phyloP scores from a whole-genome alignment of 2,888 invertebrate genomes.

The Tipula confusa region DNA sequence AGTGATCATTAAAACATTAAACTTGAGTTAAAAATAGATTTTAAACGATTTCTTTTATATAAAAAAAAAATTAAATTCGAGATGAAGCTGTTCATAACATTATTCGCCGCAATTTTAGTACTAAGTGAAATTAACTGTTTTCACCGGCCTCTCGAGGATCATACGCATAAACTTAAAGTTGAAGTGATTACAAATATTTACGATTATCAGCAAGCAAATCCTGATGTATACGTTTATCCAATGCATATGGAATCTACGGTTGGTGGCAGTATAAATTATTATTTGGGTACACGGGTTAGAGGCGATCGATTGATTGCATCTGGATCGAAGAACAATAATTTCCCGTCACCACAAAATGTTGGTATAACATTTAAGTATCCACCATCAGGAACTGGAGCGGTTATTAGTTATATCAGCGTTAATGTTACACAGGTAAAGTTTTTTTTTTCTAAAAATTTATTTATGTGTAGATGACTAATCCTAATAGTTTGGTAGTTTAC shows the following conservation, averaged over 20 bases:
- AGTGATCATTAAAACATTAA: neutral
- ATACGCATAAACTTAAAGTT: neutral
- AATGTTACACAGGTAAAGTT: conserved; percentile 34
- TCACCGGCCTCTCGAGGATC: neutral
- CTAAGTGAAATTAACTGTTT: neutral
- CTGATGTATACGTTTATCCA: conserved; percentile 31
- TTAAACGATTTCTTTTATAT: neutral
- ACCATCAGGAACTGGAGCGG: conserved; percentile 33
- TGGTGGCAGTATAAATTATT: conserved; percentile 31
- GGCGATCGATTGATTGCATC: conserved; percentile 35
- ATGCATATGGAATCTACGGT: conserved; percentile 20
- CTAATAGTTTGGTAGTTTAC: too few species aligned
- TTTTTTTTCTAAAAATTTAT: neutral
- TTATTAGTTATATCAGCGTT: conserved; percentile 34
- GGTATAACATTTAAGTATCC: conserved; percentile 36
- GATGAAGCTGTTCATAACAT: neutral
- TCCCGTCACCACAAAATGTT: conserved; percentile 35
- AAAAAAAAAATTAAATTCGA: too few species aligned
- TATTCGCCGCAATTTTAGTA: neutral
- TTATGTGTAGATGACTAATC: too few species aligned
- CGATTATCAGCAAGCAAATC: conserved; percentile 30
- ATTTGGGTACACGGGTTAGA: conserved; percentile 31
- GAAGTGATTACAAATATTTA: conserved; percentile 30
- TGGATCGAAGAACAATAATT: conserved; percentile 34
- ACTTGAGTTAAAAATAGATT: neutral